phyloP scores from a whole-genome alignment of 2,113 vertebrate species.

The Condylura cristata region DNA sequence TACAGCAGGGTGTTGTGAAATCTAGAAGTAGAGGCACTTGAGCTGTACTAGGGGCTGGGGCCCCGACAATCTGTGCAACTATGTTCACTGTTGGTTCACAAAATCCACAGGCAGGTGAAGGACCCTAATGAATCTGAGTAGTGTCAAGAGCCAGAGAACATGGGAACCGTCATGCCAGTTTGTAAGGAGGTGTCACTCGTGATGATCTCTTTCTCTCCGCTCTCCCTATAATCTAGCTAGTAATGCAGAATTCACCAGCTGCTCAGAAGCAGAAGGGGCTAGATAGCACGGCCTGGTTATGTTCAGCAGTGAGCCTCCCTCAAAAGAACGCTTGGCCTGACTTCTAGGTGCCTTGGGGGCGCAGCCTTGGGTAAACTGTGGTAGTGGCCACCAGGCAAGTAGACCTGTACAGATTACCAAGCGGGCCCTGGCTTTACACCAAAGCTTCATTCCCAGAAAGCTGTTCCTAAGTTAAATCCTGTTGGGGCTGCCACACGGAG shows the following conservation, averaged over 20 bases:
- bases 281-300: neutral
- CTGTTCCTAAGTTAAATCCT: neutral
- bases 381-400: neutral
- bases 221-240: neutral
- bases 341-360: neutral
- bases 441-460: neutral
- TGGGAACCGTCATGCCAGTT: no score
- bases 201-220: neutral
- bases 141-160: neutral
- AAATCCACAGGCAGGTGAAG: neutral
- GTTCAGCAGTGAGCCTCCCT: neutral
- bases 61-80: neutral
- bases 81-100: neutral
- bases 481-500: no score
- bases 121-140: neutral
- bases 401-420: neutral
- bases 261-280: neutral
- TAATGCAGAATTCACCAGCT: rapidly evolving
- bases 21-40: neutral
- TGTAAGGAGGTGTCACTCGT: neutral
- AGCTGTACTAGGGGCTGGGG: neutral
- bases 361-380: neutral
- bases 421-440: neutral
- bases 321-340: neutral
- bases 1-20: neutral